Base-by-base conservation (phyloP, 2,888 invertebrate species). In the Scelioninae gen. 2 region DNA sequence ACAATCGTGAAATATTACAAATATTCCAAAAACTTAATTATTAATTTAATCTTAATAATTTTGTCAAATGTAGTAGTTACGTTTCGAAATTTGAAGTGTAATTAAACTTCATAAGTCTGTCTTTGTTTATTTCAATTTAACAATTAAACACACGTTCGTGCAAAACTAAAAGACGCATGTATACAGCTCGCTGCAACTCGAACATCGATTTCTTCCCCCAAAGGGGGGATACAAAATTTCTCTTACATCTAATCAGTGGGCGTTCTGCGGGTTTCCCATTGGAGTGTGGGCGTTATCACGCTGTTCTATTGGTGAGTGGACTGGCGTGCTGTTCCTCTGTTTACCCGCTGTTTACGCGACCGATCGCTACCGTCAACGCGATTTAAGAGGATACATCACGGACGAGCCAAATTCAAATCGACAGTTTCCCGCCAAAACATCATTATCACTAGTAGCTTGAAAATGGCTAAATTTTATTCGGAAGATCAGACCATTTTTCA, bases 161-260 rank as follows among this genome's bases (percentile, higher is more conserved):
- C 6, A 41, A 31, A 13, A 35, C 28, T 28, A 28, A 46, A n/a
- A 25, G 11, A 63, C 9, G 5, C 9, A 41, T 37, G 10, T 13
- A 22, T 52, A 28, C 33, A 35, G 16, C 18, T 61, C 64, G 55
- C 70, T 58, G 73, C 60, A 73, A 75, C 77, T 78, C 67, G 72
- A 64, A 73, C 77, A 80, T 81, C 75, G 79, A 81, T 81, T 79
- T 80, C 77, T 78, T 77, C 78, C 74, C 63, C 69, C 65, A 72
- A 72, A 74, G 73, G 77, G 69, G 35, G 5, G 19, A 35, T 50
- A 50, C 50, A 50, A 50, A 46, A 78, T 81, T 79, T 78, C 76
- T 75, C 75, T 78, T 61, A 73, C 79, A 80, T 82, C 83, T 84
- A 84, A 85, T 84, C 83, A 83, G 82, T 84, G 85, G 85, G 85